A percentile compares a stretch with the other conserved stretches of the same genome.
Conservation (phyloP, 2,113 vertebrate species). For the Chionomys nivalis region DNA sequence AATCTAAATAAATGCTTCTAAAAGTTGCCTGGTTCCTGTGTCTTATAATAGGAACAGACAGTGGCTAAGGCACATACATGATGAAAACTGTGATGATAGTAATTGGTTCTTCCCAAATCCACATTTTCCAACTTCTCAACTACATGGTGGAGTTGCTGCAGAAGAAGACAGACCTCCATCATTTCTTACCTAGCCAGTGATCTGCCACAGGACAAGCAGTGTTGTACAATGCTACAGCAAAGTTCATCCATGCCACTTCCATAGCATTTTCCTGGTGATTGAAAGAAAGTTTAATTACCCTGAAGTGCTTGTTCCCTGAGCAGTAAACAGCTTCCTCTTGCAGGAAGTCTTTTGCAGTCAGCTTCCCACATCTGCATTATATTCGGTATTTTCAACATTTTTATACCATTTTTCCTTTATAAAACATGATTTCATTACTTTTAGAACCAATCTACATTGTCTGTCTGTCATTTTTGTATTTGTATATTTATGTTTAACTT, state of each 20-base stretch:
- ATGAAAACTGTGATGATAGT: not conserved
- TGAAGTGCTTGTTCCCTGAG: not conserved
- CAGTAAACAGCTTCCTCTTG: not conserved
- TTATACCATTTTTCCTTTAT: not conserved
- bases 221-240: not conserved
- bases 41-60: not conserved
- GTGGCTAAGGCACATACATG: not conserved
- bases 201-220: not conserved
- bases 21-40: not conserved
- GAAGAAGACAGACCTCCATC: not conserved
- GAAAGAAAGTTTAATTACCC: not conserved
- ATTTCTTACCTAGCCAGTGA: not conserved
- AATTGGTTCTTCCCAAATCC: not conserved
- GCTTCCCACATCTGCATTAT: not conserved
- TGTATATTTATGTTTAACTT: not conserved
- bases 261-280: not conserved
- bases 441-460: not conserved
- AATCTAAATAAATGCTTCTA: not conserved
- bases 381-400: not conserved
- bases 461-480: not conserved
- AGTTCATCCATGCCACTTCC: not conserved
- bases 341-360: not conserved
- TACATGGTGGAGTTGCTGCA: not conserved
- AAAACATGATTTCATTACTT: not conserved
- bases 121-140: not conserved